Evolutionary conservation across 2,113 vertebrate species (phyloP).

Genomic region (Rana temporaria): DNA sequence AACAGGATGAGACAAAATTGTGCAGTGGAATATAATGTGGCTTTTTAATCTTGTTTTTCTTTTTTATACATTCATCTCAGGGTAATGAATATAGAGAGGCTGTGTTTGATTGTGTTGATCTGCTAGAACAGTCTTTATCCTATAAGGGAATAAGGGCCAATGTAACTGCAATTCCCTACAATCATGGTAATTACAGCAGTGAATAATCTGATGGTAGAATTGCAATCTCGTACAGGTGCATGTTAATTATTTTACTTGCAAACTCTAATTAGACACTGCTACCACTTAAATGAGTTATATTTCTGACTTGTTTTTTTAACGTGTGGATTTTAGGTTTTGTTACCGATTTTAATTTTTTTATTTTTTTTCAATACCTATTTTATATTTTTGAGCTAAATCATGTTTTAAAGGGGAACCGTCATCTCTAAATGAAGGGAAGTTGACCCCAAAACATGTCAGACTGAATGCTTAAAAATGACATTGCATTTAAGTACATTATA

Average conservation of each 20-base stretch:
- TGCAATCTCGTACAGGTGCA: conserved; percentile 44
- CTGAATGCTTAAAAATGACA: too few relatives aligned
- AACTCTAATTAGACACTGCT: conserved; percentile 41
- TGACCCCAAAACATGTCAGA: too few relatives aligned
- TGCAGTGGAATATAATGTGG: conserved; percentile 35
- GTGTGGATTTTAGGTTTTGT: background rate
- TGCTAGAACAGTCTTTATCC: conserved; percentile 55
- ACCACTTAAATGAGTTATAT: conserved; percentile 42
- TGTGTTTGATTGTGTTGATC: conserved; percentile 57
- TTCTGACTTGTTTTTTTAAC: background rate
- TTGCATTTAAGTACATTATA: too few relatives aligned
- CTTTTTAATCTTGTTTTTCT: conserved; percentile 52
- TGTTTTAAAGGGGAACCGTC: conserved; percentile 7
- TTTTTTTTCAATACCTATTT: conserved; percentile 16
- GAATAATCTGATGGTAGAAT: conserved; percentile 54
- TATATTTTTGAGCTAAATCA: conserved; percentile 20
- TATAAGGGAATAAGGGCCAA: conserved; percentile 54
- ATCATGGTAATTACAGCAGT: conserved; percentile 58
- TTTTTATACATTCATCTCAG: conserved; percentile 49
- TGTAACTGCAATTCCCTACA: conserved; percentile 56
- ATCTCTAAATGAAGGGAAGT: background rate
- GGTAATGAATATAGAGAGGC: conserved; percentile 55
- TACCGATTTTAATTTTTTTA: background rate
- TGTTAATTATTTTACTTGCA: conserved; percentile 48
- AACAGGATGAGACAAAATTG: conserved; percentile 31